These are phyloP conservation scores for Acromyrmex heyeri DNA, from an alignment of 1,140 invertebrate species.

Conservation along the genomic window DNA sequence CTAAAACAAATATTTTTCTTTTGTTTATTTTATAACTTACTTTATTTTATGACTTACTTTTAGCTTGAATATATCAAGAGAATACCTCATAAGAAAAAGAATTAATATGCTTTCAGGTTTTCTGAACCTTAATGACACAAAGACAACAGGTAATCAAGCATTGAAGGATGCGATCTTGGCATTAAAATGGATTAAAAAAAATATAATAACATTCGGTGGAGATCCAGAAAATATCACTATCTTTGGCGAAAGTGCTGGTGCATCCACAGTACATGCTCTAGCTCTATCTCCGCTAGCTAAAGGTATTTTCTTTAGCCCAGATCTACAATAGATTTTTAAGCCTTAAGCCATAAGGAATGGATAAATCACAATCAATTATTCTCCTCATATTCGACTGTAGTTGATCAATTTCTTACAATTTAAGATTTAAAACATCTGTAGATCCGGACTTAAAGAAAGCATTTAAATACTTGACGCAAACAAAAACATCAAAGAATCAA, in stretches of 20 bases:
- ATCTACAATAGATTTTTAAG: too few relatives aligned
- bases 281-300: conserved; percentile 73
- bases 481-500: background rate
- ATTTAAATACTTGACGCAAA: too few relatives aligned
- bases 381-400: too few relatives aligned
- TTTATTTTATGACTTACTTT: background rate
- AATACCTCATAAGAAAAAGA: background rate
- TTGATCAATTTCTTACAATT: too few relatives aligned
- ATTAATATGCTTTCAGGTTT: conserved; percentile 82
- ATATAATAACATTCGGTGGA: conserved; percentile 82
- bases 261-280: conserved; percentile 85
- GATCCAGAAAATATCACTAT: conserved; percentile 84
- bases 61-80: background rate
- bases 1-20: background rate
- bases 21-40: background rate
- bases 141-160: conserved; percentile 89
- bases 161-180: conserved; percentile 87
- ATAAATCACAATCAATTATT: too few relatives aligned
- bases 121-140: conserved; percentile 86
- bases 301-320: conserved; percentile 56
- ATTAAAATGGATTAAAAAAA: conserved; percentile 84
- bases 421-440: too few relatives aligned
- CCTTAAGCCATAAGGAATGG: too few relatives aligned
- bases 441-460: too few relatives aligned
- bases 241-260: conserved; percentile 88